Base-by-base conservation (phyloP, 2,113 vertebrate species). In the Hippocampus mohnikei region DNA sequence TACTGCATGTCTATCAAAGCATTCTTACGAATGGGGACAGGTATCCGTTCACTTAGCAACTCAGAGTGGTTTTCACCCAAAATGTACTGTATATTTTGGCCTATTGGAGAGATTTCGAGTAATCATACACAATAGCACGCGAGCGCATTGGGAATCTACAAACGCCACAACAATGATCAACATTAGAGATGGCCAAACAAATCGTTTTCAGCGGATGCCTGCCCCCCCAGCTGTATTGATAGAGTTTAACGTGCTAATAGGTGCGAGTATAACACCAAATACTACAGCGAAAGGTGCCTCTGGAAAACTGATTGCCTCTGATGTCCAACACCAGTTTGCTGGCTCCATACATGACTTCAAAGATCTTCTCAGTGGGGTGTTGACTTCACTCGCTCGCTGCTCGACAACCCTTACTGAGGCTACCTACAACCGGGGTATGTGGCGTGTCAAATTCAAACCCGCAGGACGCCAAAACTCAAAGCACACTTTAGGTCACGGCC, bases 281-380 rank as follows among this genome's bases (percentile, higher is more conserved):
- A 69, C 68, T 70, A 69, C 41, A 71, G 70, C 42, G 41, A 21
- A n/a, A 15, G 7, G 7, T 48, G 68, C 61, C 50, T 46, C 23
- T 1, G 59, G 66, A 50, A 13, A 44, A 44, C 1, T 2, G 1
- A 62, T 64, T 61, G 60, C 62, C 41, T 25, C 66, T 67, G 60
- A 63, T 59, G 71, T 74, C 70, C 70, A 63, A 11, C 64, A 73
- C 67, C 64, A 61, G 21, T 29, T 58, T 20, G 0, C 69, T 62
- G 70, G 61, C 69, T 63, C 61, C 20, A 46, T 68, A 10, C 6
- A 18, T 59, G 48, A 82, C 85, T 90, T 90, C 84, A 90, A 90
- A 87, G 76, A 33, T 59, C 9, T 42, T 48, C 70, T 74, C 69
- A 70, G 20, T 46, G 75, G 64, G 67, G 67, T 58, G 67, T 68